These are phyloP conservation scores for Sebastes miniatus DNA, from an alignment of 2,797 vertebrate genomes.

Conservation along the genomic window DNA sequence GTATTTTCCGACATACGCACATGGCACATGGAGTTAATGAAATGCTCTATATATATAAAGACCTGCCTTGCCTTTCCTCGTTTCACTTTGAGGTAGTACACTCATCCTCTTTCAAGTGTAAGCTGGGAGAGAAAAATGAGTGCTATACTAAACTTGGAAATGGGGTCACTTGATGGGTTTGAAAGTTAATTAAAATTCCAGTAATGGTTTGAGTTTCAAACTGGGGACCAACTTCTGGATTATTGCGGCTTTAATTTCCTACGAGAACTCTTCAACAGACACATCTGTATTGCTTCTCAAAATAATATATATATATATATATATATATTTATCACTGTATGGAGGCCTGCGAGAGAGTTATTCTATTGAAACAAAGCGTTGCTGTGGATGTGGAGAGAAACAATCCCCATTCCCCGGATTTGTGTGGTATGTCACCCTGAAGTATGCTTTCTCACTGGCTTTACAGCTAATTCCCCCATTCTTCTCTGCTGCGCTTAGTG, in stretches of 20 bases:
- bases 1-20: not conserved
- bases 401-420: constrained; percentile 48
- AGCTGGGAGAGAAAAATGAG: not conserved
- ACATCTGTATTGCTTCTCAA: not conserved
- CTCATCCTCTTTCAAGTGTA: not conserved
- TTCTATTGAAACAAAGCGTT: constrained; percentile 21
- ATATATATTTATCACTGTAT: not conserved
- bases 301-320: not conserved
- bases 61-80: not conserved
- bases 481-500: constrained; percentile 63
- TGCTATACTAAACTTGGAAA: not conserved
- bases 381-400: constrained; percentile 37
- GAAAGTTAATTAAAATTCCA: constrained; percentile 9
- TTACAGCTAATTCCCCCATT: constrained; percentile 68
- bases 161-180: constrained; percentile 1
- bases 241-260: not conserved
- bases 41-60: not conserved
- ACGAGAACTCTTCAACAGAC: not conserved
- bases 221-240: not conserved
- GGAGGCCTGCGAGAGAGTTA: not conserved
- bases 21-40: not conserved
- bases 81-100: not conserved
- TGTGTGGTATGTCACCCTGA: constrained; percentile 64
- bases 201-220: not conserved
- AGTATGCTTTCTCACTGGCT: constrained; percentile 65